Evolutionary conservation across 2,113 vertebrate genomes (phyloP).

Genomic region (Conger conger): DNA sequence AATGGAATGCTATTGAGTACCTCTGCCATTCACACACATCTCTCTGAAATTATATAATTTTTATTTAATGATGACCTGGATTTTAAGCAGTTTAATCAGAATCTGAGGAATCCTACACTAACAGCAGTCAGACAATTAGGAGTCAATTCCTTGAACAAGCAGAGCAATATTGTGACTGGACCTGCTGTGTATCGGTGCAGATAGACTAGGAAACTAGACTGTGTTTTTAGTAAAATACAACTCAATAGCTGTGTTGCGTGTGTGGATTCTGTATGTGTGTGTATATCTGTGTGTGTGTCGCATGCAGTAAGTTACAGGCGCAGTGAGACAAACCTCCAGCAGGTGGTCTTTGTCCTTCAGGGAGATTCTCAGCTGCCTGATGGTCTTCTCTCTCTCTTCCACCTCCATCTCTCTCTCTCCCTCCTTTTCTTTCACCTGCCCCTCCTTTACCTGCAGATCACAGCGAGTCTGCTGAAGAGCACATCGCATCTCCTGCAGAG

Average conservation of each 20-base stretch:
- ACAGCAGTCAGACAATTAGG: not conserved
- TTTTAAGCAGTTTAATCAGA: not conserved
- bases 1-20: not conserved
- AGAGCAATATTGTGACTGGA: not conserved
- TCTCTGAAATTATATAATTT: too few relatives aligned
- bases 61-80: too few relatives aligned
- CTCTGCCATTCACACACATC: not conserved
- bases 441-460: conserved; percentile 79
- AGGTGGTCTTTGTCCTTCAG: conserved; percentile 82
- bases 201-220: not conserved
- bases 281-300: not conserved
- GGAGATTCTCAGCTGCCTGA: conserved; percentile 67
- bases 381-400: conserved; percentile 70
- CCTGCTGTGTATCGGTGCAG: not conserved
- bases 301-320: not conserved
- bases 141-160: not conserved
- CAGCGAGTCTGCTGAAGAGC: conserved; percentile 75
- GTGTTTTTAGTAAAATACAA: not conserved
- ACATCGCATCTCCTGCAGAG: conserved; percentile 77
- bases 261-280: not conserved
- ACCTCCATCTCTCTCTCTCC: conserved; percentile 65
- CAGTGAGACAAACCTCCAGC: conserved; percentile 66
- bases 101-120: not conserved
- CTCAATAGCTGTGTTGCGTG: not conserved
- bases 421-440: conserved; percentile 72